Conservation (phyloP, 2,113 vertebrate genomes). For the Phainopepla nitens region DNA sequence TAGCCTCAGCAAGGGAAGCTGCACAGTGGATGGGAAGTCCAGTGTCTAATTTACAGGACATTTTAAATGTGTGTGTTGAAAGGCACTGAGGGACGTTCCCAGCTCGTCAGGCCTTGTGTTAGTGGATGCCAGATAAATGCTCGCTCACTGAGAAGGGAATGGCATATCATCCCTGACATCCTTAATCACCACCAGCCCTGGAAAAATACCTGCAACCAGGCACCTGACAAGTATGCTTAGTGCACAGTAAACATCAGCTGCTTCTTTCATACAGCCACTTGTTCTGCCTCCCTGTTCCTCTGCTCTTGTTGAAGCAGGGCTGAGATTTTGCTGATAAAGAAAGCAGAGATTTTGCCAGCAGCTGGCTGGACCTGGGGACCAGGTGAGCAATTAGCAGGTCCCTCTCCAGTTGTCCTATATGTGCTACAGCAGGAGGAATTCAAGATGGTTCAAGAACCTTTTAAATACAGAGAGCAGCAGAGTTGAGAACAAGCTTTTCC, state of each 20-base stretch:
- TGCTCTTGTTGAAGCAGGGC: not conserved
- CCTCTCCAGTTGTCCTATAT: not conserved
- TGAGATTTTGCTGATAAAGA: not conserved
- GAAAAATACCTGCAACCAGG: not conserved
- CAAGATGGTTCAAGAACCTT: not conserved
- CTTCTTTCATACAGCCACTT: not conserved
- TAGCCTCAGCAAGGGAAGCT: not conserved
- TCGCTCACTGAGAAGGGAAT: not conserved
- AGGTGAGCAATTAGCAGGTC: not conserved
- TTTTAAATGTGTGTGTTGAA: not conserved
- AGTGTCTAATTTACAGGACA: not conserved
- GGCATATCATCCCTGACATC: not conserved
- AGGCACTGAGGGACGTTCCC: constrained; percentile 12
- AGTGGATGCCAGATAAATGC: not conserved
- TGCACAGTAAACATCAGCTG: not conserved
- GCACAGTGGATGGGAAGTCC: not conserved
- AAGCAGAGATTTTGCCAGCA: not conserved
- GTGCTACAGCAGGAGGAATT: not conserved
- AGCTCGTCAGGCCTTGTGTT: not conserved
- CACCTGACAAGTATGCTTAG: not conserved
- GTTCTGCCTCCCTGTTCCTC: not conserved
- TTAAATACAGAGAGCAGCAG: not conserved
- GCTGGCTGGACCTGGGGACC: not conserved
- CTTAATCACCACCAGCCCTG: not conserved
- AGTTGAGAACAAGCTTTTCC: not conserved